Evolutionary conservation across 23 tunicate species (phyloP).

Genomic region (Phallusia fumigata): DNA sequence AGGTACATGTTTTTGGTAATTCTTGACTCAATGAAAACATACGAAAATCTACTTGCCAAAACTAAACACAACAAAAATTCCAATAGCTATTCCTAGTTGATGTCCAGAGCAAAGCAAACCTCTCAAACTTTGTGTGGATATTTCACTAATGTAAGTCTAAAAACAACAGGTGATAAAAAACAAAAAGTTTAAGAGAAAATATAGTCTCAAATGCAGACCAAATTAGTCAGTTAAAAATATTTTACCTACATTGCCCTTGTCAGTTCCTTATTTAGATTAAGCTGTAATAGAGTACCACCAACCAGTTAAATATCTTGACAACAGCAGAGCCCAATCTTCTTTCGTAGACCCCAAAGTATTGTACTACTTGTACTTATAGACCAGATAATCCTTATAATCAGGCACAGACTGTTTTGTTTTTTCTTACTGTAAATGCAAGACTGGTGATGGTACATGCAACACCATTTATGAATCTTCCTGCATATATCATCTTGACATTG

Average conservation of each 20-base stretch:
- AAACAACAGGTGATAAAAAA: neutral
- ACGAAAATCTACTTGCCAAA: conserved; percentile 29
- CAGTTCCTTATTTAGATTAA: no score
- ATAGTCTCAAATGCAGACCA: no score
- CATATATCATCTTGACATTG: conserved; percentile 48
- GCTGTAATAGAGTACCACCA: no score
- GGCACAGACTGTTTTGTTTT: no score
- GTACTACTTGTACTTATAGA: no score
- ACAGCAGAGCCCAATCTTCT: no score
- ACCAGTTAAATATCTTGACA: no score
- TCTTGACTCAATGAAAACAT: neutral
- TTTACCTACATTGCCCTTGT: no score
- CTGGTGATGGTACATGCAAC: conserved; percentile 53
- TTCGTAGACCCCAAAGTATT: no score
- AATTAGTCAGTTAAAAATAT: no score
- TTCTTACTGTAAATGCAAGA: conserved; percentile 67
- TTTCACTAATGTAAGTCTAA: conserved; percentile 69
- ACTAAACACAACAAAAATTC: conserved; percentile 58
- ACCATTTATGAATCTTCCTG: conserved; percentile 61
- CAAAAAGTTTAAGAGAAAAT: no score
- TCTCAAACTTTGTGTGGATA: conserved; percentile 50
- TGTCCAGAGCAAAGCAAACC: conserved; percentile 71
- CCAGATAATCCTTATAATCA: no score
- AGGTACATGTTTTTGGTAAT: neutral
- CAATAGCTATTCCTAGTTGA: conserved; percentile 64